phyloP scores from a whole-genome alignment of 2,888 invertebrate genomes.

The Oligia strigilis region DNA sequence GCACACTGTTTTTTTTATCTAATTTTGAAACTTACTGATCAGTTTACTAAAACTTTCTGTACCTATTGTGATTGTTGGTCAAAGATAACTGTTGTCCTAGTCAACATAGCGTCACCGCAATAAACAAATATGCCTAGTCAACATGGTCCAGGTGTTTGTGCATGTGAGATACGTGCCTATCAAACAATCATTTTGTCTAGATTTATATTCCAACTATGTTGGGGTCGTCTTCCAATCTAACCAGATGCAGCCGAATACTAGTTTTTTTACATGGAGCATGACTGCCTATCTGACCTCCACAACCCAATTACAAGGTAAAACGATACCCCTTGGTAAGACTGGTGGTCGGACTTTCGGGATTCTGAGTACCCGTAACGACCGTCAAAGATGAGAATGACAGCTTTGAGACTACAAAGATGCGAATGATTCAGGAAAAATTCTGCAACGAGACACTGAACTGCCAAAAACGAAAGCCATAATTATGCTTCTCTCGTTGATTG shows the following conservation, averaged over 20 bases:
- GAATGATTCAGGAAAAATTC: not conserved
- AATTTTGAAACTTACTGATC: not conserved
- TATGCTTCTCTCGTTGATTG: not conserved
- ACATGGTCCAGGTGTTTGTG: conserved; percentile 2
- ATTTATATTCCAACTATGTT: too few species aligned
- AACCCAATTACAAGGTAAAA: not conserved
- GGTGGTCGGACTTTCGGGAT: not conserved
- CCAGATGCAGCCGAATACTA: not conserved
- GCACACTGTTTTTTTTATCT: not conserved
- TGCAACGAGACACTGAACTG: too few species aligned
- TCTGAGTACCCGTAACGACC: not conserved
- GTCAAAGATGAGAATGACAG: not conserved
- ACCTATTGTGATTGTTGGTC: not conserved
- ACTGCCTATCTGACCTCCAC: not conserved
- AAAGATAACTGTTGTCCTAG: conserved; percentile 23
- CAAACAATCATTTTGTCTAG: not conserved
- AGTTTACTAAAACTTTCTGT: not conserved
- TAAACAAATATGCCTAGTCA: conserved; percentile 5
- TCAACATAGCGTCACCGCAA: conserved; percentile 14
- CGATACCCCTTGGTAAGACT: not conserved
- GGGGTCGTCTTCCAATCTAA: not conserved
- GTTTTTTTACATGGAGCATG: not conserved
- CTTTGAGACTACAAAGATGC: not conserved
- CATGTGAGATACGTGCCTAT: not conserved
- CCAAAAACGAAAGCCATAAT: not conserved